These are phyloP conservation scores for Rosalia funebris DNA, from an alignment of 2,888 invertebrate genomes.

Conservation along the genomic window DNA sequence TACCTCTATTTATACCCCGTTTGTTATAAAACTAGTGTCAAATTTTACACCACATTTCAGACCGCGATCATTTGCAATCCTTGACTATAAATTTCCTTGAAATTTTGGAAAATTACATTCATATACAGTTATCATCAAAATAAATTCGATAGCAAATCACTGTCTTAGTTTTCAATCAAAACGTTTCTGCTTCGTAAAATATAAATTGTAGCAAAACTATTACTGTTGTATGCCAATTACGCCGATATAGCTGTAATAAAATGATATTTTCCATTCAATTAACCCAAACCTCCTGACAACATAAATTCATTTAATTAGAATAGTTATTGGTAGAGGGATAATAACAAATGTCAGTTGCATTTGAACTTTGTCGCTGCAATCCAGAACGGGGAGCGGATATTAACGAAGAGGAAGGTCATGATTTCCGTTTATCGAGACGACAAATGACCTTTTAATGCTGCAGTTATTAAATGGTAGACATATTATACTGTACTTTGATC, in stretches of 20 bases:
- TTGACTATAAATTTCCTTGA: no score
- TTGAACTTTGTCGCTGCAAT: constrained; percentile 22
- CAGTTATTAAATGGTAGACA: constrained; percentile 3
- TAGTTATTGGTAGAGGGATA: constrained; percentile 12
- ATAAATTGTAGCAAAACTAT: no score
- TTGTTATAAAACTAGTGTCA: no score
- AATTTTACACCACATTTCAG: no score
- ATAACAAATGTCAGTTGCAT: constrained; percentile 24
- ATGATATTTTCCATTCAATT: constrained; percentile 4
- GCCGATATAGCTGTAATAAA: background rate
- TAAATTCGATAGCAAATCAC: no score
- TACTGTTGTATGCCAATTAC: no score
- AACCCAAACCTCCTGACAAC: constrained; percentile 4
- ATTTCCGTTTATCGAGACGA: constrained; percentile 27
- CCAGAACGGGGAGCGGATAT: constrained; percentile 14
- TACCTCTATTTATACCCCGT: no score
- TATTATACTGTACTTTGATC: constrained; percentile 17
- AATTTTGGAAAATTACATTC: no score
- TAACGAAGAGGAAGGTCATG: constrained; percentile 23
- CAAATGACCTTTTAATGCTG: constrained; percentile 18
- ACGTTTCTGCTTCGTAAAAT: no score
- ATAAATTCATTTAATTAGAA: constrained; percentile 11
- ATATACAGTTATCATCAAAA: no score
- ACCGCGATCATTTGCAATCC: no score
- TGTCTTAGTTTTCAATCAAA: no score